Percentiles rank a stretch among this genome's conserved stretches.
Conservation (phyloP, 1,140 invertebrate genomes). For the Aporrectodea caliginosa region DNA sequence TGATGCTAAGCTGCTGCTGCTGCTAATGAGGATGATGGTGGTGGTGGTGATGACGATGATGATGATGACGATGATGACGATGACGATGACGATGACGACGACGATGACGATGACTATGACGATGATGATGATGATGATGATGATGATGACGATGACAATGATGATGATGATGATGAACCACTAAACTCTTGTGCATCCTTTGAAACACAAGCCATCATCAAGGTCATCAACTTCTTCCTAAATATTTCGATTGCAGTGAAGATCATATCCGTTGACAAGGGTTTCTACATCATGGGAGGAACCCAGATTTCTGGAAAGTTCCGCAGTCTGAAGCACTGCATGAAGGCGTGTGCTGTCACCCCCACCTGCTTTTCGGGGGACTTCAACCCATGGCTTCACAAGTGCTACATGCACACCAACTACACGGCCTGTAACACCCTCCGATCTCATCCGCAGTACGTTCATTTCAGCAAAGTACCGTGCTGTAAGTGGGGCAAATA, state of each 20-base stretch:
- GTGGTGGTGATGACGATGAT: too few relatives aligned
- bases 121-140: too few relatives aligned
- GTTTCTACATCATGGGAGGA: constrained; percentile 23
- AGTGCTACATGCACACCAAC: constrained; percentile 28
- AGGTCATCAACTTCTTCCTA: too few relatives aligned
- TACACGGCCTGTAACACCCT: constrained; percentile 21
- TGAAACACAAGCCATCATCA: too few relatives aligned
- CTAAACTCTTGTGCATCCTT: too few relatives aligned
- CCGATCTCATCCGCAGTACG: background rate
- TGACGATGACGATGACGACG: too few relatives aligned
- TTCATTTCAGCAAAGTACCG: constrained; percentile 28
- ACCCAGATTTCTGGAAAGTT: constrained; percentile 24
- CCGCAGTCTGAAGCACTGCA: constrained; percentile 17
- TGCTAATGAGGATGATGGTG: too few relatives aligned
- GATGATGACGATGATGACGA: too few relatives aligned
- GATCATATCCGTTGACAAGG: constrained; percentile 15
- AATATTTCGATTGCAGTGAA: constrained; percentile 9
- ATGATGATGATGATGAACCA: too few relatives aligned
- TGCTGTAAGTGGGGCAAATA: constrained; percentile 10
- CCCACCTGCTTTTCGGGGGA: constrained; percentile 26
- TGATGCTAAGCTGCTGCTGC: too few relatives aligned
- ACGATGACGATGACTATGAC: too few relatives aligned
- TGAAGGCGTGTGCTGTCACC: constrained; percentile 18
- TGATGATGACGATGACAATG: too few relatives aligned
- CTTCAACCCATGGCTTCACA: constrained; percentile 24